phyloP scores from a whole-genome alignment of 2,113 vertebrate genomes.

The Carollia perspicillata region DNA sequence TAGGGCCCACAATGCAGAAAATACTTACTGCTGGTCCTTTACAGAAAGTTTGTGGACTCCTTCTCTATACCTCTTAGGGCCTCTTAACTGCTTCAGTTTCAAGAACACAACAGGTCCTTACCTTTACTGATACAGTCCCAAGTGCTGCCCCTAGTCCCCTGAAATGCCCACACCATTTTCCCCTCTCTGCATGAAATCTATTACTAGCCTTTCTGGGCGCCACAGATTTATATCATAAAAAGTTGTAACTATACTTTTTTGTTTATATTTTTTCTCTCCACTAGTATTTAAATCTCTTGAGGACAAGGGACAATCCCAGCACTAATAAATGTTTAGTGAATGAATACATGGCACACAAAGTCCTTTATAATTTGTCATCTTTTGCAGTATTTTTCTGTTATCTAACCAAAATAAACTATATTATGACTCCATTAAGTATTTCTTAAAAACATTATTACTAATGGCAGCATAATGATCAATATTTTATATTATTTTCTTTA shows the following conservation, averaged over 20 bases:
- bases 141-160: neutral
- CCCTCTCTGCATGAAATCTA: neutral
- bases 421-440: constrained; percentile 14
- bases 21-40: neutral
- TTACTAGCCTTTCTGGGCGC: neutral
- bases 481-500: neutral
- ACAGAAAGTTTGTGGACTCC: neutral
- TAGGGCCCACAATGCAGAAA: neutral
- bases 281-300: neutral
- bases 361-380: neutral
- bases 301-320: neutral
- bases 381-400: neutral
- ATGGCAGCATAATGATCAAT: neutral
- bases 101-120: neutral
- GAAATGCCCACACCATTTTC: neutral
- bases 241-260: neutral
- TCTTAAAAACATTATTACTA: constrained; percentile 34
- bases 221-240: neutral
- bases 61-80: neutral
- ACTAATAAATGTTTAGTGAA: neutral
- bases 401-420: neutral
- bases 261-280: neutral
- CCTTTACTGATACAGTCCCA: neutral
- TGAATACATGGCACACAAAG: neutral
- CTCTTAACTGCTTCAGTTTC: neutral